Conservation (phyloP, 1,140 invertebrate species). For the Nixonia krombeini region DNA sequence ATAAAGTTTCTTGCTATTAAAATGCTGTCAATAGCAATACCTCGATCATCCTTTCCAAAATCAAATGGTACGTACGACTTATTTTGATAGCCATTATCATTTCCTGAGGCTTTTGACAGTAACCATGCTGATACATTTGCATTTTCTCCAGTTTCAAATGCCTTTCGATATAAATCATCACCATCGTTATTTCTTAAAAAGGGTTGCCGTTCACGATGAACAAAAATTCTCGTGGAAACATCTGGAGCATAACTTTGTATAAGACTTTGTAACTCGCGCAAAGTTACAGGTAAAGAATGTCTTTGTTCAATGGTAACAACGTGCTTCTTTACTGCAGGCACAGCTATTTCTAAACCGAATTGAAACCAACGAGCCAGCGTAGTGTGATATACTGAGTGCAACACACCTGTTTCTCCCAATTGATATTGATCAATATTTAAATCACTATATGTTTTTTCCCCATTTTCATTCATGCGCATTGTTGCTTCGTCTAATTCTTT, state of each 20-base stretch:
- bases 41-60: constrained; percentile 60
- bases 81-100: constrained; percentile 45
- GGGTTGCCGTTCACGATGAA: constrained; percentile 60
- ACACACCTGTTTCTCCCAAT: constrained; percentile 67
- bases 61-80: constrained; percentile 71
- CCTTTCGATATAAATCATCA: no score
- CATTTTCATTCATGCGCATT: constrained; percentile 9
- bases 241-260: constrained; percentile 70
- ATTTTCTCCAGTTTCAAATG: constrained; percentile 31
- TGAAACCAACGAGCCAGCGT: constrained; percentile 75
- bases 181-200: constrained; percentile 51
- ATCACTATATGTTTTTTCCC: constrained; percentile 18
- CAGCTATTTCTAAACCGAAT: constrained; percentile 73
- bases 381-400: constrained; percentile 72
- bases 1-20: constrained; percentile 77
- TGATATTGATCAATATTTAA: constrained; percentile 54
- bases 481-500: neutral
- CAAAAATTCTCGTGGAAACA: constrained; percentile 64
- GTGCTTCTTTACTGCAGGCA: constrained; percentile 73
- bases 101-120: constrained; percentile 24
- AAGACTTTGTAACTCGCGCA: constrained; percentile 74
- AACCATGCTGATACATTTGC: constrained; percentile 22
- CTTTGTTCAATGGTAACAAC: constrained; percentile 68
- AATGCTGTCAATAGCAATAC: constrained; percentile 69
- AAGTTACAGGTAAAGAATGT: constrained; percentile 70